phyloP scores from a whole-genome alignment of 2,113 vertebrate genomes.

The Nothobranchius furzeri region DNA sequence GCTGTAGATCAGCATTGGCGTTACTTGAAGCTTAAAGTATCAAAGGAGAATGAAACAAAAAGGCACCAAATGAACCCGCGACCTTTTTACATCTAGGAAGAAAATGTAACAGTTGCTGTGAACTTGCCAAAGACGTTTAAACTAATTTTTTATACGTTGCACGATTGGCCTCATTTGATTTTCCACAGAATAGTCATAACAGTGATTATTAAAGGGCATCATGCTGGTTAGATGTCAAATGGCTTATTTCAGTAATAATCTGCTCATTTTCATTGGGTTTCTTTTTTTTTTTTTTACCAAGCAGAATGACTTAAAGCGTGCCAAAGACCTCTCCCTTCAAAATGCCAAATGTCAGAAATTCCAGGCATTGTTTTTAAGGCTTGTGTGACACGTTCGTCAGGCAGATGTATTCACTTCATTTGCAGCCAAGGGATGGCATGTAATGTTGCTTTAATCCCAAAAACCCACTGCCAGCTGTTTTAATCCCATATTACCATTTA shows the following conservation, averaged over 20 bases:
- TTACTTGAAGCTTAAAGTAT: slow-evolving; percentile 34
- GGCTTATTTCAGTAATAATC: background rate
- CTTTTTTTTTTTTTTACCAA: background rate
- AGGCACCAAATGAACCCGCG: background rate
- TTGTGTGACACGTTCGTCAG: slow-evolving; percentile 39
- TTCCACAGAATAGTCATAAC: slow-evolving; percentile 1
- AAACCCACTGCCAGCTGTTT: slow-evolving; percentile 43
- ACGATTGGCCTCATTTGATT: slow-evolving; percentile 30
- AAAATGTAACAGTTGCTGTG: slow-evolving; percentile 22
- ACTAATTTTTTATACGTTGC: slow-evolving; percentile 19
- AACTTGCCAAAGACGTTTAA: slow-evolving; percentile 20
- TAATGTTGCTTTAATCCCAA: slow-evolving; percentile 60
- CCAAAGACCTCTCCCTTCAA: slow-evolving; percentile 8
- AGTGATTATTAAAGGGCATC: slow-evolving; percentile 2
- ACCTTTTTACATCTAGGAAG: slow-evolving; percentile 17
- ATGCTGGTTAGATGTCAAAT: background rate
- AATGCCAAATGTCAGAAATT: slow-evolving; percentile 27
- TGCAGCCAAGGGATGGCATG: slow-evolving; percentile 57
- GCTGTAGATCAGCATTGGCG: slow-evolving; percentile 1
- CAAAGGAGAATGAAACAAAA: slow-evolving; percentile 16
- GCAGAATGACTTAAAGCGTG: slow-evolving; percentile 5
- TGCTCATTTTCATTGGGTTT: slow-evolving; percentile 13
- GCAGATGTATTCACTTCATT: slow-evolving; percentile 51
- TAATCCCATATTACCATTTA: slow-evolving; percentile 67
- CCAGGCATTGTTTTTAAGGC: slow-evolving; percentile 34